phyloP scores from a whole-genome alignment of 2,888 invertebrate genomes.

The Himalopsyche kuldschensis region DNA sequence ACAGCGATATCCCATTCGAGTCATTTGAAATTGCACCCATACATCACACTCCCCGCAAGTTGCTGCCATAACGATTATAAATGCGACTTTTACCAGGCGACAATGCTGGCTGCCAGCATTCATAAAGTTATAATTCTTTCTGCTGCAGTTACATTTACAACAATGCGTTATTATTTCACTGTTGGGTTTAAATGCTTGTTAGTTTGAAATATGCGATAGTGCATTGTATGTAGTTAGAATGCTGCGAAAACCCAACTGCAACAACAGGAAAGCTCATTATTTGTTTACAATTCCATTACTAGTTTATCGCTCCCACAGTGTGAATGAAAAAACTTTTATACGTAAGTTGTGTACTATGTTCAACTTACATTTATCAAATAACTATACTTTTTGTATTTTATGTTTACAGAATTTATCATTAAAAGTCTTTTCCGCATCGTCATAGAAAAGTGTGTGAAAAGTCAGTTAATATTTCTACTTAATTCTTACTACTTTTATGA shows the following conservation, averaged over 20 bases:
- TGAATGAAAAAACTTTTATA: too few relatives aligned
- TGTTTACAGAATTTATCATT: too few relatives aligned
- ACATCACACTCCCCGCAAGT: not conserved
- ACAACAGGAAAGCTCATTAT: not conserved
- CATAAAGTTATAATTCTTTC: slow-evolving; percentile 19
- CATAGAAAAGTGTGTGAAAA: too few relatives aligned
- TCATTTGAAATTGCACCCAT: not conserved
- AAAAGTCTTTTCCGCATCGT: too few relatives aligned
- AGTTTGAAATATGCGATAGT: slow-evolving; percentile 30
- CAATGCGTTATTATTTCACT: slow-evolving; percentile 17
- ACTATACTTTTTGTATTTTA: too few relatives aligned
- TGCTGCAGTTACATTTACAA: slow-evolving; percentile 4
- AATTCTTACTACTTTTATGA: too few relatives aligned
- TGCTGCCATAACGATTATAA: slow-evolving; percentile 17
- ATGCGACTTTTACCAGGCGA: slow-evolving; percentile 15
- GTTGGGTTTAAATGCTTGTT: slow-evolving; percentile 36
- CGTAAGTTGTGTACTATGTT: too few relatives aligned
- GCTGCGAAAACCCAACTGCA: not conserved
- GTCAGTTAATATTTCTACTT: too few relatives aligned
- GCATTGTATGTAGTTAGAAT: not conserved
- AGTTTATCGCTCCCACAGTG: too few relatives aligned
- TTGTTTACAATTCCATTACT: too few relatives aligned
- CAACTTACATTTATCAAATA: too few relatives aligned
- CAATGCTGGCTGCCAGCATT: slow-evolving; percentile 17
- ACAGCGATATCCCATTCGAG: not conserved